Evolutionary conservation across 2,797 vertebrate genomes (phyloP), one percentile per base, ranked within the genome.

Genomic region (Urocyon cinereoargenteus): DNA sequence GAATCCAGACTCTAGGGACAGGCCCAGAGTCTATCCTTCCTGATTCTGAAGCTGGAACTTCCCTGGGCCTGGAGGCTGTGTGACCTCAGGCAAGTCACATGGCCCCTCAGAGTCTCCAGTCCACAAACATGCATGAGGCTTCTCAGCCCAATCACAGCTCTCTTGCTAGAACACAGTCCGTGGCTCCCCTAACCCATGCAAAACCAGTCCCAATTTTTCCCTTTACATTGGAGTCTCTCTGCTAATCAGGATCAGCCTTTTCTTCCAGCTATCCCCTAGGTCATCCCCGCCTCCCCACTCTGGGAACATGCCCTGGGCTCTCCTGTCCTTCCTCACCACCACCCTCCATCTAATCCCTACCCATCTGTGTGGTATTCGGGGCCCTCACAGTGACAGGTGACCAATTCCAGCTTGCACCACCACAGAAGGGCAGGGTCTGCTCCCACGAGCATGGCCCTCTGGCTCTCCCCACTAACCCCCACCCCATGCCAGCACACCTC

Each of bases 121-220:
- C 84, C 51, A 19, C 19, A 31, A 8, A 3, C 7, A 1, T 2
- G 3, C 10, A 18, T 1, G 10, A 11, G 21, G 5, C n/a, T 77
- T 51, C 88, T 49, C 18, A 9, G 70, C 53, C 87, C 3, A 0
- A 2, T 14, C 3, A 2, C 2, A 6, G 13, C 57, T 78, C 88
- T 49, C 22, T 34, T 64, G 36, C 45, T 34, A 31, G 53, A 15
- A 45, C 36, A 49, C 13, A n/a, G 28, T 9, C 57, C 59, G 3
- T 0, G 0, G 19, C 55, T 55, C 40, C 77, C 26, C 10, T 7
- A 24, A 36, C 8, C 40, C 36, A 10, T 6, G 15, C 2, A 3
- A 3, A 28, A 18, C 31, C 12, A 26, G 26, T 19, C 5, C 91
- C n/a, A 19, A 22, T 6, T 10, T 64, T 24, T 40, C 8, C 51